Evolutionary conservation across 1,140 invertebrate genomes (phyloP).

Genomic region (Drosophila carrolli): DNA sequence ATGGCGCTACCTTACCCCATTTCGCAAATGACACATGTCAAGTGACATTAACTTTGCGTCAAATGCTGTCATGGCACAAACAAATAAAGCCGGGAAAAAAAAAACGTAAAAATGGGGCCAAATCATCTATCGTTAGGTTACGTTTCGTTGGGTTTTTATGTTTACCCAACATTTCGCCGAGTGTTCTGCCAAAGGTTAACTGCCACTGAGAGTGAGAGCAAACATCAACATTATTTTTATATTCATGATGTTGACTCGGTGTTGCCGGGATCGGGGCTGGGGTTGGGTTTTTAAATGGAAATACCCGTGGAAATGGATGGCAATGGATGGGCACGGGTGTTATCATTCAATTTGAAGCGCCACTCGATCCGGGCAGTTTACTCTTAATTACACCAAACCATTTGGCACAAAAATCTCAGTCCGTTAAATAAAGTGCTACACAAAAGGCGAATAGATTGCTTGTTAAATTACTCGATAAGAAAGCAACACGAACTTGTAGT

Average conservation of each 20-base stretch:
- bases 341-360: constrained; percentile 58
- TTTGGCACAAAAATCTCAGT: constrained; percentile 14
- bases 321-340: constrained; percentile 15
- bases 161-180: constrained; percentile 73
- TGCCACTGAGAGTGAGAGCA: constrained; percentile 62
- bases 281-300: constrained; percentile 26
- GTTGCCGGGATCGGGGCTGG: background rate
- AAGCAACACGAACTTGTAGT: background rate
- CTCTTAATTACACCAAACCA: constrained; percentile 56
- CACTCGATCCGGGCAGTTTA: constrained; percentile 49
- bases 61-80: constrained; percentile 76
- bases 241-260: constrained; percentile 64
- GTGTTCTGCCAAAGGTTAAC: constrained; percentile 53
- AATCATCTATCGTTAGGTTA: constrained; percentile 75
- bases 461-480: background rate
- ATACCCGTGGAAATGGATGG: background rate
- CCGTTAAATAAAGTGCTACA: constrained; percentile 30
- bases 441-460: constrained; percentile 6
- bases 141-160: constrained; percentile 81
- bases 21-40: constrained; percentile 83
- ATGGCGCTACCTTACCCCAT: constrained; percentile 67
- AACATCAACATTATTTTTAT: constrained; percentile 83
- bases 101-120: constrained; percentile 22
- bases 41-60: constrained; percentile 83
- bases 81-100: constrained; percentile 63